Base-by-base conservation (phyloP, 2,113 vertebrate species). In the Mustelus asterias region DNA sequence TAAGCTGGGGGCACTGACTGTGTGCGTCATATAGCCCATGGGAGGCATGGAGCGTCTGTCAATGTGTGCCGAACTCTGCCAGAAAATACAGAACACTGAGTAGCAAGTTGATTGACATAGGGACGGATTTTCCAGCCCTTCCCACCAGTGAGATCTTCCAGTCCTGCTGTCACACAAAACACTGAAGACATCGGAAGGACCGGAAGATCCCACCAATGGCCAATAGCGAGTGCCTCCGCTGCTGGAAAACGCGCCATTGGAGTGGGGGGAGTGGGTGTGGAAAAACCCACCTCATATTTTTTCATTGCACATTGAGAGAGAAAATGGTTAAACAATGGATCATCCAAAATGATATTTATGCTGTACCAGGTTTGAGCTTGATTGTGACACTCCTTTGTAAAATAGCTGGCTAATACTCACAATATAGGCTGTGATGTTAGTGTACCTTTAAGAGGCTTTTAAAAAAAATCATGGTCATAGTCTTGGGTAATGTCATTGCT, bases 11-110 rank as follows among this genome's bases (percentile, higher is more conserved):
- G 99, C 99, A 3, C 99, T 99, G 97, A 99, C 99, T 0, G 99
- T 99, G 96, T 99, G 99, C 0, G 99, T 99, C 98, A 99, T 99
- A 97, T 99, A 99, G 96, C 99, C 99, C 98, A 99, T 98, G 94
- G 98, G 96, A 96, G 99, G 99, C 98, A 99, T 98, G 89, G 99
- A 99, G 96, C 98, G 97, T 11, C 99, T 98, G 96, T 99, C 98
- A 65, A 98, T 80, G n/a, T 98, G 98, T 54, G 98, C 97, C 2
- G 97, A 97, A 96, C 97, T 98, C 99, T 99, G 98, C 7, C 96
- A 97, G 86, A 96, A 96, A 60, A 96, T 54, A 96, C 96, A 95
- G 96, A 48, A 92, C 96, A 97, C 37, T 13, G 4, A 93, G 37
- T 20, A 22, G 37, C 80, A 83, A 44, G 60, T 65, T 93, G n/a